Conservation (phyloP, 2,888 invertebrate species). For the Drosophila mayaguana region DNA sequence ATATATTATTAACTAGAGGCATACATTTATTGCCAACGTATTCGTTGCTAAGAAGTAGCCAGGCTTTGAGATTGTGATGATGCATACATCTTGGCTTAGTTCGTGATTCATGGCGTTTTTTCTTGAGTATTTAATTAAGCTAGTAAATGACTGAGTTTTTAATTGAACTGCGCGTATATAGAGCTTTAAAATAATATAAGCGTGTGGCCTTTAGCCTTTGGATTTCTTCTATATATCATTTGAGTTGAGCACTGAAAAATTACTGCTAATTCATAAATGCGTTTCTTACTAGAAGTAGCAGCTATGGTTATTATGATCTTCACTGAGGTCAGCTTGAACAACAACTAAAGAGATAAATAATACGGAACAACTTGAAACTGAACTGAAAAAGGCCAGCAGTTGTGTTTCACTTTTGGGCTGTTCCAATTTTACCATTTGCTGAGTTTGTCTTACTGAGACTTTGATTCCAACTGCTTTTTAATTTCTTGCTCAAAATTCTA, state of each 20-base stretch:
- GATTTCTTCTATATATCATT: no score
- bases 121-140: background rate
- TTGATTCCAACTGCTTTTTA: no score
- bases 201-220: no score
- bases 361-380: no score
- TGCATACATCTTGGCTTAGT: background rate
- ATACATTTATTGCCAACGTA: constrained; percentile 27
- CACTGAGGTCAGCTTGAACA: no score
- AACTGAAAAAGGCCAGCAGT: no score
- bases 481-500: background rate
- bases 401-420: no score
- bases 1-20: constrained; percentile 34
- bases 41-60: background rate
- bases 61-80: background rate
- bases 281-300: no score
- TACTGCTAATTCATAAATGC: no score
- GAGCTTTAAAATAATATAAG: background rate
- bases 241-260: no score
- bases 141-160: background rate
- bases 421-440: background rate
- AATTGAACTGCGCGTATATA: background rate
- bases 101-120: background rate
- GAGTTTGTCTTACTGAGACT: background rate
- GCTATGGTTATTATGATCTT: no score
- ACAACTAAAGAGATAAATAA: no score